Base-by-base conservation (phyloP, 2,888 invertebrate genomes). In the Drosophila ustulata region DNA sequence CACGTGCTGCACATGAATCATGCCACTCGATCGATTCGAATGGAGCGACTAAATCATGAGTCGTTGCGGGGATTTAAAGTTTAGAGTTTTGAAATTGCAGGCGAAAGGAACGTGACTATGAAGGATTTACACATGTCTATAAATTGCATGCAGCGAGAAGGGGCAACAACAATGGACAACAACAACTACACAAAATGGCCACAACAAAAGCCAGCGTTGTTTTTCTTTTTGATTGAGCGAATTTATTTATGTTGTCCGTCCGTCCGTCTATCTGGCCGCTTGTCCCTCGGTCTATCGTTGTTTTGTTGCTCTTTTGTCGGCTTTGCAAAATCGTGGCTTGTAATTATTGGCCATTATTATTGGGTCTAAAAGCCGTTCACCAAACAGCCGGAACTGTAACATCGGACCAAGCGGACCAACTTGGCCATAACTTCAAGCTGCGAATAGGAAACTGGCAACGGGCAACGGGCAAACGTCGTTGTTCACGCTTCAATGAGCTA, bases 291-390 rank as follows among this genome's bases (percentile, higher is more conserved):
- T 45, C 45, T 43, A 45, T 30, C 30, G 32, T 46, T 45, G 56
- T 66, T 39, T 39, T 41, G 41, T 71, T 53, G 53, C 58, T 59
- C 75, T 75, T 67, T 75, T 75, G 68, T 75, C 78, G 67, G 74
- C 74, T 82, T 56, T 76, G 80, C 86, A 71, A 88, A 86, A 88
- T 88, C 86, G 83, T 83, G 87, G 83, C 83, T 73, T 75, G 89
- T 83, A 84, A 84, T 84, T 84, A 84, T 84, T 84, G 76, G 80
- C 89, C 78, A 83, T 83, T 86, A 83, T 82, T 86, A 88, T 80
- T 77, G 78, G 72, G 67, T 69, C 82, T 74, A 67, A 75, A 67
- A 63, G 49, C 77, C 82, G 68, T 81, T 82, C 87, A 87, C 82
- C 77, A 26, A 70, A 67, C 57, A 79, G 75, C 88, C 88, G 83